phyloP scores from a whole-genome alignment of 2,888 invertebrate species.

The Papilio elwesi region DNA sequence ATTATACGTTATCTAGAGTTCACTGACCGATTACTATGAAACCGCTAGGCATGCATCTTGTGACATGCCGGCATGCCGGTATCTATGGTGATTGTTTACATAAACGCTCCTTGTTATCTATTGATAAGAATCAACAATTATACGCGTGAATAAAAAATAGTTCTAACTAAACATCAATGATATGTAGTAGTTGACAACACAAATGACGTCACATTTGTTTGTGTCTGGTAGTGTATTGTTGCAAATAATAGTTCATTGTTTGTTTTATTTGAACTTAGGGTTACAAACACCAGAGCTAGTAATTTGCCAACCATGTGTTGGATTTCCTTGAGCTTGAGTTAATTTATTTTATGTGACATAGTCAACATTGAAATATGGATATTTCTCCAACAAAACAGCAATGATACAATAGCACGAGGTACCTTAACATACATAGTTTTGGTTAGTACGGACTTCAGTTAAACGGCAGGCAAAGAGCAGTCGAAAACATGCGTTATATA shows the following conservation, averaged over 20 bases:
- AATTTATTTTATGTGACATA: too few species aligned
- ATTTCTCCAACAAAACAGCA: too few species aligned
- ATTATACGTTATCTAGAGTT: constrained; percentile 64
- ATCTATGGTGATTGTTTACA: constrained; percentile 47
- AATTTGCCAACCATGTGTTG: background rate
- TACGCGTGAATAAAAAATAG: constrained; percentile 21
- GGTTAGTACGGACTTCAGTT: too few species aligned
- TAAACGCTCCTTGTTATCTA: constrained; percentile 38
- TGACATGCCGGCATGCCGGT: constrained; percentile 55
- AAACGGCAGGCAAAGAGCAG: too few species aligned
- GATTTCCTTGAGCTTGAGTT: background rate
- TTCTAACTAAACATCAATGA: constrained; percentile 4
- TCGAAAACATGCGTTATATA: too few species aligned
- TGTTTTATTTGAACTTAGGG: too few species aligned
- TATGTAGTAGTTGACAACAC: background rate
- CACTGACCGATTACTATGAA: constrained; percentile 70
- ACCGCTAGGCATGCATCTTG: constrained; percentile 67
- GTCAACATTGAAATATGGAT: too few species aligned
- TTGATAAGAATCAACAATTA: constrained; percentile 36
- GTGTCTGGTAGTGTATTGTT: too few species aligned
- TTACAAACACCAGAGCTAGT: too few species aligned
- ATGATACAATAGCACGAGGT: too few species aligned
- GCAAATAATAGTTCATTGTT: too few species aligned
- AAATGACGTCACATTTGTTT: constrained; percentile 18
- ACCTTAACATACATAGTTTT: too few species aligned